phyloP scores from a whole-genome alignment of 1,140 invertebrate species.

The Neuroterus valhalla region DNA sequence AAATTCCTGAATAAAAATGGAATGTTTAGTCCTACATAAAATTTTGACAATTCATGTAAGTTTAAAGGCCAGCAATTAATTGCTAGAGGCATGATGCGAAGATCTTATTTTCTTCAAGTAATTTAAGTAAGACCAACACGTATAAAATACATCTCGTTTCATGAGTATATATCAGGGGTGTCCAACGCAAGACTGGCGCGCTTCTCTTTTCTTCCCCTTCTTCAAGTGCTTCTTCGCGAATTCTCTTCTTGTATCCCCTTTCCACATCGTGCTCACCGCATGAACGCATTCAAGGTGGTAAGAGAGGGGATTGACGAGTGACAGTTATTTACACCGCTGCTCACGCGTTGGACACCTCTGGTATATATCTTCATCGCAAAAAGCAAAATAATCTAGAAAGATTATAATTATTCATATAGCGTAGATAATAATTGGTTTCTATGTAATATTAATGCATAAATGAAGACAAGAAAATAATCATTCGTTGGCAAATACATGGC shows the following conservation, averaged over 20 bases:
- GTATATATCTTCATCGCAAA: slow-evolving; percentile 44
- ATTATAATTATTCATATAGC: slow-evolving; percentile 67
- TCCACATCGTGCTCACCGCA: no score
- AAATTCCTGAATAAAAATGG: slow-evolving; percentile 44
- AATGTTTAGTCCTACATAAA: background rate
- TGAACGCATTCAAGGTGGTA: no score
- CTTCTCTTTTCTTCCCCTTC: no score
- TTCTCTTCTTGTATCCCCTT: no score
- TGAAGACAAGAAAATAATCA: slow-evolving; percentile 65
- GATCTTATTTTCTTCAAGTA: background rate
- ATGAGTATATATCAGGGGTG: no score
- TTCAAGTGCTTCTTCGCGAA: no score
- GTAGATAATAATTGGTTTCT: slow-evolving; percentile 69
- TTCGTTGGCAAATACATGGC: slow-evolving; percentile 75
- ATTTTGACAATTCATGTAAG: background rate
- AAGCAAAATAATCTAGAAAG: slow-evolving; percentile 72
- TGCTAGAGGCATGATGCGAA: background rate
- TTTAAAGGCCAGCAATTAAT: background rate
- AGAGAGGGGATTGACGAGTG: no score
- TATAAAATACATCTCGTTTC: background rate
- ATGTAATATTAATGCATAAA: slow-evolving; percentile 71
- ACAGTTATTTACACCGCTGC: no score
- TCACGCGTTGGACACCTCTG: no score
- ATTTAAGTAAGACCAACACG: background rate
- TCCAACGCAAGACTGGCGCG: no score